Evolutionary conservation across 2,797 vertebrate species (phyloP), one percentile per base, ranked within the genome.

Genomic region (Megaceryle alcyon): DNA sequence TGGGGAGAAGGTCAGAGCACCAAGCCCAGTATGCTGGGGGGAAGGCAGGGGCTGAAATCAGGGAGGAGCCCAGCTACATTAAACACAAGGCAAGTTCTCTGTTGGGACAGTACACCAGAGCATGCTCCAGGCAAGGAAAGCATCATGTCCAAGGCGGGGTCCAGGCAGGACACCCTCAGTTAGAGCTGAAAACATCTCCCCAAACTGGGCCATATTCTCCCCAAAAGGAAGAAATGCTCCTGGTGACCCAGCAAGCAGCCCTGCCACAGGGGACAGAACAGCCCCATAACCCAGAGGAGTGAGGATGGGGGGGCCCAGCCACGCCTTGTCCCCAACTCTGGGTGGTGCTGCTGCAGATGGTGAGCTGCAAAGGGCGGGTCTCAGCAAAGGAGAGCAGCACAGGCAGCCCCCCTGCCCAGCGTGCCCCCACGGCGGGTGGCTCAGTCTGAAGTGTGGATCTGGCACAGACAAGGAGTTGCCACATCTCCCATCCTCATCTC

Each of bases 391-490:
- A 83, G 13, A 72, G 82, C 2, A 14, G 54, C 65, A 82, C 25
- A 72, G 33, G 48, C 37, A 73, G 53, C 5, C 29, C 22, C 35
- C 51, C 21, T 72, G 41, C 31, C 37, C 15, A 1, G 37, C 3
- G 0, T 8, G 10, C 23, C 31, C 60, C 59, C 54, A 59, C 2
- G 23, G 60, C 13, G 63, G 9, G n/a, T 64, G 44, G 33, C 37
- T 86, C 44, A 49, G 37, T 57, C 39, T 31, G 21, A 87, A 87
- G 57, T 59, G 46, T 6, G 6, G 51, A 90, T 59, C 35, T 5
- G 0, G 16, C 51, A 94, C 0, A 0, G 53, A 83, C 3, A 3
- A 68, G 51, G 25, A 88, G 39, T 71, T 22, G 11, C 49, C 3
- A 0, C 43, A 65, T 76, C 51, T 68, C 63, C 66, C 48, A 33